Evolutionary conservation across 2,888 invertebrate genomes (phyloP).

Genomic region (Cephus spinipes): DNA sequence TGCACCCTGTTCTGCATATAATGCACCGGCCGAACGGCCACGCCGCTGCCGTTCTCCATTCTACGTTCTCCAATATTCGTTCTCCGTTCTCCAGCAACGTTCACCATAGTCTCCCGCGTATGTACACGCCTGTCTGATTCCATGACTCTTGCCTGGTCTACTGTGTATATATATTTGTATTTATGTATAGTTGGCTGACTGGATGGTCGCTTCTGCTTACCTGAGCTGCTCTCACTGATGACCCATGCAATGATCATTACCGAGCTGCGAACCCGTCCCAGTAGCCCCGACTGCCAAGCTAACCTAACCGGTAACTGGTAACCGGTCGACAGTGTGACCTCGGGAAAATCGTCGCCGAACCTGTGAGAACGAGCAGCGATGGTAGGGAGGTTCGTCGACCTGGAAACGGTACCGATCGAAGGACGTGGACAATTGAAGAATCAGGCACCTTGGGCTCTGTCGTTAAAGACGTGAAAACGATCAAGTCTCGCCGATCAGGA

Average conservation of each 20-base stretch:
- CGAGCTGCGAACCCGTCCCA: conserved; percentile 25
- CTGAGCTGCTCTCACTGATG: conserved; percentile 45
- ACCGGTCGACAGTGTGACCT: neutral
- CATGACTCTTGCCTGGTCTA: neutral
- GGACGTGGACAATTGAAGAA: neutral
- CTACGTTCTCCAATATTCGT: no score
- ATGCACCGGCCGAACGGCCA: conserved; percentile 46
- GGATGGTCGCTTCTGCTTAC: neutral
- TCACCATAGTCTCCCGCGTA: conserved; percentile 15
- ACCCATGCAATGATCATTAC: conserved; percentile 59
- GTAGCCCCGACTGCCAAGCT: neutral
- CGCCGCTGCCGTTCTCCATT: neutral
- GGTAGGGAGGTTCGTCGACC: conserved; percentile 3
- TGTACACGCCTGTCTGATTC: neutral
- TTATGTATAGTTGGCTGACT: neutral
- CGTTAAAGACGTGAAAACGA: neutral
- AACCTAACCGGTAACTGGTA: neutral
- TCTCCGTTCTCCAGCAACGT: conserved; percentile 26
- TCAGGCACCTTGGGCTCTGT: neutral
- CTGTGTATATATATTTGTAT: neutral
- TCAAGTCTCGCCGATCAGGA: neutral
- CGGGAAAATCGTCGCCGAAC: neutral
- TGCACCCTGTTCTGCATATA: conserved; percentile 65
- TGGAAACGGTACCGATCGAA: neutral
- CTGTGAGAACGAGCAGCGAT: conserved; percentile 4